These are phyloP conservation scores for Aphrocallistes beatrix DNA, from an alignment of 37 sponge, comb jelly and placozoan genomes.

Conservation along the genomic window DNA sequence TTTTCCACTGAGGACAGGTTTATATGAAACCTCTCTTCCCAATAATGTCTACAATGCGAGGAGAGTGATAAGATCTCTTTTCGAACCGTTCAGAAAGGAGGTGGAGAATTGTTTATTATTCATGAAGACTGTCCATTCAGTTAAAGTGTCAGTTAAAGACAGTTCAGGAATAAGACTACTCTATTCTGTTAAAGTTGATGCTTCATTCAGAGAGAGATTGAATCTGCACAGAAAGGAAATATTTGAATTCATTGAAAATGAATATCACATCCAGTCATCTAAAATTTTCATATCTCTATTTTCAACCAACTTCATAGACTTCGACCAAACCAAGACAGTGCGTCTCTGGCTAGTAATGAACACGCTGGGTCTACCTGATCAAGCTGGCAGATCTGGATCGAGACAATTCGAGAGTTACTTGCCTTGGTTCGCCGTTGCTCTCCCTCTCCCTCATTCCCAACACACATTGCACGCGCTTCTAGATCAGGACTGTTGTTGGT, in stretches of 20 bases:
- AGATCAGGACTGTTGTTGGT: not conserved
- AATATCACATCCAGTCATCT: not conserved
- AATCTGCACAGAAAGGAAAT: not conserved
- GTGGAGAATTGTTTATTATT: constrained; percentile 4
- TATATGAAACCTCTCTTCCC: not conserved
- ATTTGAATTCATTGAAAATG: not conserved
- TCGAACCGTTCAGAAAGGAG: not conserved
- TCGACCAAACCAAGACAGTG: not conserved
- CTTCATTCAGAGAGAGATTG: not conserved
- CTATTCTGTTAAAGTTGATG: not conserved
- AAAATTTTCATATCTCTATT: not conserved
- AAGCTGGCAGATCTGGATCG: not conserved
- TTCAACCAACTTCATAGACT: not conserved
- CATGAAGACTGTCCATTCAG: not conserved
- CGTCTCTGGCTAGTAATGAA: not conserved
- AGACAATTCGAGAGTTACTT: not conserved
- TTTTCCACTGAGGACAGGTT: not conserved
- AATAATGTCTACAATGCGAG: not conserved
- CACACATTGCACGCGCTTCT: not conserved
- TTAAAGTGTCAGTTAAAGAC: not conserved
- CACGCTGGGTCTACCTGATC: not conserved
- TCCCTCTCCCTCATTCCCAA: not conserved
- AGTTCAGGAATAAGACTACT: not conserved
- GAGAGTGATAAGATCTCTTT: not conserved
- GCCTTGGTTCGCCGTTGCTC: not conserved